Evolutionary conservation across 1,140 invertebrate genomes (phyloP), one percentile per base, ranked within the genome.

Genomic region (Anastatus disparis): DNA sequence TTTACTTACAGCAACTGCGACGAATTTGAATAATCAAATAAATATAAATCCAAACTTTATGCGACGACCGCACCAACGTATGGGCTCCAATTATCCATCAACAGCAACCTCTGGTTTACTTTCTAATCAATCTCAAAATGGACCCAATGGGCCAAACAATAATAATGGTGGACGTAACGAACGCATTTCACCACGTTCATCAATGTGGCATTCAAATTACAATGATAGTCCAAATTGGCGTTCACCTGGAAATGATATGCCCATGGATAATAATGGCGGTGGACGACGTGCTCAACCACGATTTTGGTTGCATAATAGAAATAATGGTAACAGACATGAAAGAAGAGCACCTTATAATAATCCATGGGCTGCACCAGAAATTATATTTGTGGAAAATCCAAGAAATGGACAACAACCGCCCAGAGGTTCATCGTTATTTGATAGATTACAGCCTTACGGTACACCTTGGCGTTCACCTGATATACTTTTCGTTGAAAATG

Each of bases 121-220:
- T 0, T 58, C 69, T 13, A 71, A 71, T 50, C 69, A 71, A 42
- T 62, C 68, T 7, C 50, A 53, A 8, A 55, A 42, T 6, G 66
- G 55, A 2, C 66, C 44, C 15, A 62, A 38, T 7, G 38, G 48
- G 26, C 58, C 29, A 13, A n/a, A n/a, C n/a, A 42, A 27, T 12
- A 20, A 42, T 0, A 38, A 17, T 3, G 35, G 24, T 22, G 42
- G 42, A 13, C 67, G 67, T 7, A 71, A 71, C 52, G 62, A 71
- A 9, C 70, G 70, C 3, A 61, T 71, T 4, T 65, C 70, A 7
- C 46, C 70, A 1, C 62, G 70, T 1, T 59, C 62, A 1, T 71
- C 70, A 1, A 71, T 71, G 70, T 71, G 70, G 70, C 70, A 71
- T 17, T 65, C 70, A 12, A 71, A 52, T n/a, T 71, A 71, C 38